A percentile compares a stretch with the other conserved stretches of the same genome.
Evolutionary conservation across 2,888 invertebrate genomes (phyloP).

Genomic region (Noctua comes): DNA sequence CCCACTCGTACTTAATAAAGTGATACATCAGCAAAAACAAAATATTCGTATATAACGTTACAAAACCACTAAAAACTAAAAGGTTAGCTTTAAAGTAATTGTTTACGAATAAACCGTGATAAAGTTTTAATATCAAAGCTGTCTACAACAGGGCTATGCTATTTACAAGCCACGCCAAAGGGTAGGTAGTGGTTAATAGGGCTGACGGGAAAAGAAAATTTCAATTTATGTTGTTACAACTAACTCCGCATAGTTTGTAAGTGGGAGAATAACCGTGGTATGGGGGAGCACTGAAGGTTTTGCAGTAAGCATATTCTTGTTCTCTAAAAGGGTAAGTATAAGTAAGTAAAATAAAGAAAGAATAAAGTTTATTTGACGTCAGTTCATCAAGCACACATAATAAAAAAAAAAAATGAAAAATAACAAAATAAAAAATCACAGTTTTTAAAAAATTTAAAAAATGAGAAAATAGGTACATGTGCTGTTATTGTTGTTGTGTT

Average conservation of each 20-base stretch:
- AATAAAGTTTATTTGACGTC: too few relatives aligned
- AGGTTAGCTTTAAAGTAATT: conserved; percentile 48
- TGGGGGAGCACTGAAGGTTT: too few relatives aligned
- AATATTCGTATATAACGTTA: conserved; percentile 11
- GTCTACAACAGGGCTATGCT: conserved; percentile 61
- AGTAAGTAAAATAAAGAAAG: too few relatives aligned
- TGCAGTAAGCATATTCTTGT: conserved; percentile 1
- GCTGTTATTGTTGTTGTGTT: too few relatives aligned
- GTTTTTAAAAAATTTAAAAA: too few relatives aligned
- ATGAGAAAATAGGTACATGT: too few relatives aligned
- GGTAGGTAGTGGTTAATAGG: conserved; percentile 39
- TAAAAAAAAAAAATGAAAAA: too few relatives aligned
- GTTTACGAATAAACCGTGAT: conserved; percentile 61
- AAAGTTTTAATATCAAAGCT: conserved; percentile 66
- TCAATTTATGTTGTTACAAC: conserved; percentile 2
- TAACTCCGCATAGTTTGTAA: neutral
- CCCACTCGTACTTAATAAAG: neutral
- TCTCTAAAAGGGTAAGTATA: neutral
- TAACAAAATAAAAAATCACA: too few relatives aligned
- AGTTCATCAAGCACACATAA: too few relatives aligned
- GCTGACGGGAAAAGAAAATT: conserved; percentile 16
- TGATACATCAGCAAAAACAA: neutral
- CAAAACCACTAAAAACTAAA: conserved; percentile 40
- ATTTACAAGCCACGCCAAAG: conserved; percentile 46
- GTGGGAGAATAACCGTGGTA: neutral